Percentiles rank a stretch among this genome's conserved stretches.
These are phyloP conservation scores for Strigamia transsilvanica DNA, from an alignment of 2,888 invertebrate genomes.

Conservation along the genomic window DNA sequence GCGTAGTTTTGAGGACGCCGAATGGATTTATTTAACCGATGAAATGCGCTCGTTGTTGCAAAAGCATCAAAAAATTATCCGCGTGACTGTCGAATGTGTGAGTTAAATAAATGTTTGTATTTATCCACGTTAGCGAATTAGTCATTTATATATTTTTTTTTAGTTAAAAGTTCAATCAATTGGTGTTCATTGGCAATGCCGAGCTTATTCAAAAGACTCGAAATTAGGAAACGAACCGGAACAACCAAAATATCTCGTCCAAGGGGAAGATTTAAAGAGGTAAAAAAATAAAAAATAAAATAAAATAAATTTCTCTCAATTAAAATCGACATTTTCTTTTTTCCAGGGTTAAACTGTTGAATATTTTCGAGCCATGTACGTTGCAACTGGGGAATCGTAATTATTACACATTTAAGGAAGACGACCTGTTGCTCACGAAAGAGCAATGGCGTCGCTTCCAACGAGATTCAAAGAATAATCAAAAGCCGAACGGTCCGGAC, in stretches of 20 bases:
- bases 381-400: conserved; percentile 89
- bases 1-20: conserved; percentile 78
- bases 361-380: conserved; percentile 86
- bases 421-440: conserved; percentile 78
- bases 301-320: not conserved
- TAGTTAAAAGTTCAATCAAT: conserved; percentile 79
- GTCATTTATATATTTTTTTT: not conserved
- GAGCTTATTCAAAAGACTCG: conserved; percentile 62
- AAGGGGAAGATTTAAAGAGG: conserved; percentile 78
- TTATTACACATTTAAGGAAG: conserved; percentile 78
- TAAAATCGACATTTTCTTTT: no score
- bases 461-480: conserved; percentile 58
- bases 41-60: conserved; percentile 58
- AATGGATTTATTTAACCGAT: conserved; percentile 73
- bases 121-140: not conserved
- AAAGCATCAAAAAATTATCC: conserved; percentile 58
- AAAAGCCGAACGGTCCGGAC: conserved; percentile 52
- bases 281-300: conserved; percentile 55
- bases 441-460: conserved; percentile 74
- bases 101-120: conserved; percentile 44
- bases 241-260: conserved; percentile 74
- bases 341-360: conserved; percentile 79
- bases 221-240: conserved; percentile 67
- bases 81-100: conserved; percentile 78
- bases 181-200: conserved; percentile 88